Evolutionary conservation across 1,140 invertebrate species (phyloP), one percentile per base, ranked within the genome.

Genomic region (Dryas iulia): DNA sequence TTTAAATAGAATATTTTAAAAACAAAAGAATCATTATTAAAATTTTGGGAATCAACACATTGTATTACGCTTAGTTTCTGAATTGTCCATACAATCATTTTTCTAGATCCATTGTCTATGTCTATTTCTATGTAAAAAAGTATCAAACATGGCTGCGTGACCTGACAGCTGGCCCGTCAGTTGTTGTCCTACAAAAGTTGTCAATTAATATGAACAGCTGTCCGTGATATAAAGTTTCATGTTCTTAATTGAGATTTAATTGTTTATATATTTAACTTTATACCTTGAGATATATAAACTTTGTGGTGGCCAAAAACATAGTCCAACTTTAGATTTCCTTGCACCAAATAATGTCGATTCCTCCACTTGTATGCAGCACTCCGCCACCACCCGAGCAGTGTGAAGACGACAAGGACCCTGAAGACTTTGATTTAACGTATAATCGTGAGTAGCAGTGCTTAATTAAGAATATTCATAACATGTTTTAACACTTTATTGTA

Each of bases 281-380:
- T 47, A n/a, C 21, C 39, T 47, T 47, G 18, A 47, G 8, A 47
- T 47, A 47, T 47, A 14, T 21, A 47, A 28, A 28, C 8, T 21
- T 56, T 56, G 56, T n/a, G 12, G 30, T 64, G 28, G 14, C 26
- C 25, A 57, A 61, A 33, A 26, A 57, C n/a, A 25, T 54, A 25
- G 8, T 26, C 8, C 8, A 39, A 54, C 12, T n/a, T 26, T 60
- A 11, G 10, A 57, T 7, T 30, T 56, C 11, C 3, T 64, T 28
- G 28, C 18, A 35, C 3, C 35, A 69, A 28, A 61, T 31, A 62
- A 92, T 92, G 91, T 92, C 90, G 74, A 91, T 92, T 79, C 91
- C 91, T 79, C 91, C 91, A 74, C 84, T 92, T 61, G 90, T 92
- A 75, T 91, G 90, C 69, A 91, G 86, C 63, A 92, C 90, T 81